These are phyloP conservation scores for Apamea crenata DNA, from an alignment of 2,888 invertebrate species.

Conservation along the genomic window DNA sequence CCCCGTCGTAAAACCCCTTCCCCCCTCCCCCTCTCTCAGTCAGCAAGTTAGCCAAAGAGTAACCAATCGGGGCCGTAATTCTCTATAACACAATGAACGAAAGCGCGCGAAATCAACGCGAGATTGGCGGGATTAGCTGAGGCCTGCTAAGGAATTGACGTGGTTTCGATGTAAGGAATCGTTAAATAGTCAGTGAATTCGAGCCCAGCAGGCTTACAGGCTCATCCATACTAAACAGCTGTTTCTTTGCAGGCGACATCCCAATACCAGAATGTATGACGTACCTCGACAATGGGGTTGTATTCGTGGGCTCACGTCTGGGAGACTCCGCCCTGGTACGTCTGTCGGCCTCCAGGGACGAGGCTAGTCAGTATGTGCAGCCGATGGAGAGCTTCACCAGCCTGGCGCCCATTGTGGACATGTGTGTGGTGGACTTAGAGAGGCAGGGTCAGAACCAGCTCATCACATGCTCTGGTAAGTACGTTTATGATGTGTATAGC, in stretches of 20 bases:
- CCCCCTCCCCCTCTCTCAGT: not conserved
- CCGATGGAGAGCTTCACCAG: slow-evolving; percentile 99
- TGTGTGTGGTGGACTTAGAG: slow-evolving; percentile 99
- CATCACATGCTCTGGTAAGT: slow-evolving; percentile 98
- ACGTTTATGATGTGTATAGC: not conserved
- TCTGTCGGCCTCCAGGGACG: slow-evolving; percentile 95
- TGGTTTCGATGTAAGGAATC: too few species aligned
- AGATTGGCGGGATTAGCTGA: too few species aligned
- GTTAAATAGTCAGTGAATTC: too few species aligned
- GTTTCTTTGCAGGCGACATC: slow-evolving; percentile 92
- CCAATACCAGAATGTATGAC: slow-evolving; percentile 99
- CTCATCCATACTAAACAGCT: not conserved
- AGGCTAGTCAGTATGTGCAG: slow-evolving; percentile 96
- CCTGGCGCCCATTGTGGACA: slow-evolving; percentile 99
- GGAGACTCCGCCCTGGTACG: slow-evolving; percentile 99
- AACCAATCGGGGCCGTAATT: not conserved
- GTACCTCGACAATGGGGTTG: slow-evolving; percentile 99
- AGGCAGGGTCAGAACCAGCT: slow-evolving; percentile 99
- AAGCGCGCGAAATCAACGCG: too few species aligned
- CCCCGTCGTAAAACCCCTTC: too few species aligned
- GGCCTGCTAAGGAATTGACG: too few species aligned
- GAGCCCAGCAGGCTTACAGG: too few species aligned
- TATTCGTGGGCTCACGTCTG: slow-evolving; percentile 98
- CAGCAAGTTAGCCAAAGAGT: not conserved
- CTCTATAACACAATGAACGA: too few species aligned